Conservation (phyloP, 2,113 vertebrate species). For the Dipodomys spectabilis region DNA sequence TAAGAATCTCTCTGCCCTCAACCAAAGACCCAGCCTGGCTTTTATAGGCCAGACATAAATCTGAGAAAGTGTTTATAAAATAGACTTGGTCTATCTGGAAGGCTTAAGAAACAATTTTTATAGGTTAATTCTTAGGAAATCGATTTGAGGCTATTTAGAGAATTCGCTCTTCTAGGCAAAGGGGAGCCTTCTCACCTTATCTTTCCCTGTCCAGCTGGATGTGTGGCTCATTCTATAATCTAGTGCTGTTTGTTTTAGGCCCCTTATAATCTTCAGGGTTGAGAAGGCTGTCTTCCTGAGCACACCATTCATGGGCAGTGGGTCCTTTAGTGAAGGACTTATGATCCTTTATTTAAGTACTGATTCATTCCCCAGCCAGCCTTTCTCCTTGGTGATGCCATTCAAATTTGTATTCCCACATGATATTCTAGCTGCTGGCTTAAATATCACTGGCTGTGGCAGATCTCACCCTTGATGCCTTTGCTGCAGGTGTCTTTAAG, state of each 20-base stretch:
- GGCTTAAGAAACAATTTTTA: slow-evolving; percentile 82
- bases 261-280: rapidly evolving
- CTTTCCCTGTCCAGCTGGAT: slow-evolving; percentile 31
- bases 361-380: neutral
- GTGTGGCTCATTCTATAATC: slow-evolving; percentile 63
- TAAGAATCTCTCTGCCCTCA: slow-evolving; percentile 72
- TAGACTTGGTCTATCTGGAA: slow-evolving; percentile 86
- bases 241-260: neutral
- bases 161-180: neutral
- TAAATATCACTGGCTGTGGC: too few relatives aligned
- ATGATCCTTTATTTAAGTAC: neutral
- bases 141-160: slow-evolving; percentile 73
- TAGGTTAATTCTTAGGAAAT: slow-evolving; percentile 80
- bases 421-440: neutral
- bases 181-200: neutral
- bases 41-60: slow-evolving; percentile 87
- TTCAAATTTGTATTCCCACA: neutral
- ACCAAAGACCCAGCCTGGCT: slow-evolving; percentile 84
- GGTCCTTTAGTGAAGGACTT: neutral
- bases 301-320: neutral
- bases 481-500: neutral
- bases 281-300: neutral
- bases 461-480: neutral
- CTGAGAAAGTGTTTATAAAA: slow-evolving; percentile 88
- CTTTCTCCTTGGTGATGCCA: neutral